Conservation (phyloP, 2,888 invertebrate species). For the Acleris literana region DNA sequence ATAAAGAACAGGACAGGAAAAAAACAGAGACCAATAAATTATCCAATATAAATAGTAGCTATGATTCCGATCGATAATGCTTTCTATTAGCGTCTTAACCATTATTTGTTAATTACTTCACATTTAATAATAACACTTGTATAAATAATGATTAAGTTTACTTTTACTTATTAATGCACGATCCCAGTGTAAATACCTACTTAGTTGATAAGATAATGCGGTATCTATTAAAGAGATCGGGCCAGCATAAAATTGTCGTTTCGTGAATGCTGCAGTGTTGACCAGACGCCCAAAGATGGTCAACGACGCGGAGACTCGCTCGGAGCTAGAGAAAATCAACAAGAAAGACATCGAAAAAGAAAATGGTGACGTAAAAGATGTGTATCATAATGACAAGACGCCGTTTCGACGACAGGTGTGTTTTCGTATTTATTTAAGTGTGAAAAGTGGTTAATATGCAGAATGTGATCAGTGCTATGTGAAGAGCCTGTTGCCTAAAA, state of each 20-base stretch:
- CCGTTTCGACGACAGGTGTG: slow-evolving; percentile 72
- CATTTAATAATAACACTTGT: slow-evolving; percentile 18
- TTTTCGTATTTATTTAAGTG: slow-evolving; percentile 5
- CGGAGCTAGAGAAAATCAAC: slow-evolving; percentile 68
- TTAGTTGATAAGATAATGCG: slow-evolving; percentile 32
- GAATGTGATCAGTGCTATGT: not conserved
- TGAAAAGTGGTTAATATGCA: not conserved
- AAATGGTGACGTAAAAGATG: slow-evolving; percentile 50
- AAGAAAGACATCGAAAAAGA: slow-evolving; percentile 55
- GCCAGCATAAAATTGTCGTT: slow-evolving; percentile 49
- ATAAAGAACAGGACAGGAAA: no score
- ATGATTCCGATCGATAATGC: slow-evolving; percentile 5
- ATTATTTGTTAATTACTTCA: not conserved
- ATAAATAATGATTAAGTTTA: slow-evolving; percentile 13
- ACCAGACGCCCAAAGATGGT: slow-evolving; percentile 57
- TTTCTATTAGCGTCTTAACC: not conserved
- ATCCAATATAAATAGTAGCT: not conserved
- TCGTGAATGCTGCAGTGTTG: slow-evolving; percentile 53
- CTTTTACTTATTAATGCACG: slow-evolving; percentile 18
- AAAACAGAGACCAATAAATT: no score
- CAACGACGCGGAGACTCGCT: slow-evolving; percentile 46
- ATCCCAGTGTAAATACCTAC: not conserved
- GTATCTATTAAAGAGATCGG: slow-evolving; percentile 35
- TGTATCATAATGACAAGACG: slow-evolving; percentile 44
- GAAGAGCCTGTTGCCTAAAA: no score